phyloP scores from a whole-genome alignment of 2,888 invertebrate species.

The Ichneumoninae sp. region DNA sequence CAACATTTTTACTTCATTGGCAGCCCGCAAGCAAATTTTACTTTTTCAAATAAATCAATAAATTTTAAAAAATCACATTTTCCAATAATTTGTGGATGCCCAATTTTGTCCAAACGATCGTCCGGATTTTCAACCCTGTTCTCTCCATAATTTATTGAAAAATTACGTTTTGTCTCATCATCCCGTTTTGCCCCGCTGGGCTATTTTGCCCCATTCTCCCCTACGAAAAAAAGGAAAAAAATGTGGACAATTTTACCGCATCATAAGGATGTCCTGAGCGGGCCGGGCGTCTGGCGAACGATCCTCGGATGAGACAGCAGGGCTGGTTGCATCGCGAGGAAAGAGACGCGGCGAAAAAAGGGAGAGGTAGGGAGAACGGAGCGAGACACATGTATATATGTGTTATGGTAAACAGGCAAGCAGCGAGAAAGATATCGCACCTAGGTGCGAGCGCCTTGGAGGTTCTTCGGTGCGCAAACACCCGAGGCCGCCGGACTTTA shows the following conservation, averaged over 20 bases:
- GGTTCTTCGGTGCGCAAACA: conserved; percentile 80
- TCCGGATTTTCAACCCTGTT: too few species aligned
- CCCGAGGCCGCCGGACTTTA: conserved; percentile 78
- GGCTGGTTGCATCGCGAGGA: conserved; percentile 82
- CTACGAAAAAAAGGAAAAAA: not conserved
- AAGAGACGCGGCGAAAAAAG: conserved; percentile 74
- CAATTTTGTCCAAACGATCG: too few species aligned
- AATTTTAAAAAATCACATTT: too few species aligned
- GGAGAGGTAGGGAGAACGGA: conserved; percentile 26
- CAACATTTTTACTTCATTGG: too few species aligned
- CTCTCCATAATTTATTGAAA: too few species aligned
- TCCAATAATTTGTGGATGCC: too few species aligned
- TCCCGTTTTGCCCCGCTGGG: too few species aligned
- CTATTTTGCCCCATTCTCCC: too few species aligned
- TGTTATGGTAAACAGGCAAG: conserved; percentile 81
- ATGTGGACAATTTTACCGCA: conserved; percentile 1
- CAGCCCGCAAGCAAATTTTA: too few species aligned
- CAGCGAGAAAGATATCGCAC: conserved; percentile 82
- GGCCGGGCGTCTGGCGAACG: conserved; percentile 11
- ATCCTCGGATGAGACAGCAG: conserved; percentile 72
- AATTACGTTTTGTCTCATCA: too few species aligned
- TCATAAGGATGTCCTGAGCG: not conserved
- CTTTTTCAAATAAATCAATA: too few species aligned
- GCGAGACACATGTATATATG: conserved; percentile 32
- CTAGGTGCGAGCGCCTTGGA: conserved; percentile 84